These are phyloP conservation scores for Brassicogethes aeneus DNA, from an alignment of 2,888 invertebrate genomes.

Conservation along the genomic window DNA sequence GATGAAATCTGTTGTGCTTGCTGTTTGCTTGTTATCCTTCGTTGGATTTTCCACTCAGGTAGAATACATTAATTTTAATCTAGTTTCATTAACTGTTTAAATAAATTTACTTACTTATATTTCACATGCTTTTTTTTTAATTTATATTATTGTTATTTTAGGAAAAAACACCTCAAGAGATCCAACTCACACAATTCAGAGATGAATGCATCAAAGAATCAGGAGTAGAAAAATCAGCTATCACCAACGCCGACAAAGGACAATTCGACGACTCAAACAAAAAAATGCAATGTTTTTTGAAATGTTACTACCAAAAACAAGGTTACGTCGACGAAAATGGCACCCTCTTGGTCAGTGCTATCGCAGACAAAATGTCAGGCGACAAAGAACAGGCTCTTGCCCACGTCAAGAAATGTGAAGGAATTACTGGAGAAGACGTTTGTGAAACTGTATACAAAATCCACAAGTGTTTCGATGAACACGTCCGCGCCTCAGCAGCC, in stretches of 20 bases:
- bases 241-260: slow-evolving; percentile 25
- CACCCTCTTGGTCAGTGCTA: slow-evolving; percentile 20
- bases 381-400: slow-evolving; percentile 21
- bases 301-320: slow-evolving; percentile 26
- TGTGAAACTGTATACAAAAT: slow-evolving; percentile 25
- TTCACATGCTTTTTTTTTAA: too few relatives aligned
- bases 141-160: too few relatives aligned
- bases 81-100: too few relatives aligned
- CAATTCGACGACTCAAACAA: slow-evolving; percentile 22
- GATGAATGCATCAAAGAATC: slow-evolving; percentile 22
- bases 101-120: too few relatives aligned
- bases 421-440: slow-evolving; percentile 19
- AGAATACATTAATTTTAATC: too few relatives aligned
- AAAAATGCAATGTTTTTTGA: slow-evolving; percentile 25
- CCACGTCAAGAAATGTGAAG: slow-evolving; percentile 21
- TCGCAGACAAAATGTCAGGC: slow-evolving; percentile 22
- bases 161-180: too few relatives aligned
- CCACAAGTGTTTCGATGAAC: slow-evolving; percentile 14
- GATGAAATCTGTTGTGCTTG: too few relatives aligned
- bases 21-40: too few relatives aligned
- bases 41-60: too few relatives aligned
- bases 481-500: neutral
- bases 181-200: slow-evolving; percentile 19
- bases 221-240: slow-evolving; percentile 20
- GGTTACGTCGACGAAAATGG: slow-evolving; percentile 23